phyloP scores from a whole-genome alignment of 2,113 vertebrate genomes.

The Clarias batrachus region DNA sequence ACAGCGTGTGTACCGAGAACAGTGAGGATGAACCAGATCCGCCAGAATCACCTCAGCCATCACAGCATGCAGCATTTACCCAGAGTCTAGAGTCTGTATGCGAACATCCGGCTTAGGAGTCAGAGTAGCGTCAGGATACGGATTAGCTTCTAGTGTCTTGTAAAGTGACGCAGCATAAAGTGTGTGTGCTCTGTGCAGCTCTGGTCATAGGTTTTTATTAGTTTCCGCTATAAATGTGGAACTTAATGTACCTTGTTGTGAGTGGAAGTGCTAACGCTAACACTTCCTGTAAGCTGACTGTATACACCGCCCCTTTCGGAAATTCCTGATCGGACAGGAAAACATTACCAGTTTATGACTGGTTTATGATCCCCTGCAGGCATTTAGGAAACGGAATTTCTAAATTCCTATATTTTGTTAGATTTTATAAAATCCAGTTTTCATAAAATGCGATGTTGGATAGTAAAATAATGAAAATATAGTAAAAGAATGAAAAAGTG shows the following conservation, averaged over 20 bases:
- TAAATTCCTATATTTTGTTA: too few species aligned
- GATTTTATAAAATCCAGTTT: not conserved
- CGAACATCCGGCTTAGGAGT: not conserved
- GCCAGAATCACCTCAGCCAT: conserved; percentile 53
- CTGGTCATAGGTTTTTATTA: not conserved
- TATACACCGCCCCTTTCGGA: conserved; percentile 36
- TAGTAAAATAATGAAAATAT: not conserved
- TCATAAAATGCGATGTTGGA: not conserved
- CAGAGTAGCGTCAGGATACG: not conserved
- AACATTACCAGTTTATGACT: not conserved
- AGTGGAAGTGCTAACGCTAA: not conserved
- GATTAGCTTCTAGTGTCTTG: not conserved
- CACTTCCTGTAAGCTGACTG: conserved; percentile 45
- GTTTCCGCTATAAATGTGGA: conserved; percentile 1
- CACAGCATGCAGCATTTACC: not conserved
- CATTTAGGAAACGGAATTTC: not conserved
- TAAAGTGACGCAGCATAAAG: not conserved
- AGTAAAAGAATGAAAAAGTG: not conserved
- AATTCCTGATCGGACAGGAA: conserved; percentile 33
- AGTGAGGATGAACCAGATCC: conserved; percentile 51
- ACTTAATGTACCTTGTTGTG: not conserved
- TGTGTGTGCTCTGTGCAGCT: not conserved
- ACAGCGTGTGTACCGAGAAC: conserved; percentile 33
- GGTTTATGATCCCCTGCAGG: not conserved
- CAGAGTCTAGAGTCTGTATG: too few species aligned